Conservation (phyloP, 2,888 invertebrate genomes). For the Lasioglossum oenotherae region DNA sequence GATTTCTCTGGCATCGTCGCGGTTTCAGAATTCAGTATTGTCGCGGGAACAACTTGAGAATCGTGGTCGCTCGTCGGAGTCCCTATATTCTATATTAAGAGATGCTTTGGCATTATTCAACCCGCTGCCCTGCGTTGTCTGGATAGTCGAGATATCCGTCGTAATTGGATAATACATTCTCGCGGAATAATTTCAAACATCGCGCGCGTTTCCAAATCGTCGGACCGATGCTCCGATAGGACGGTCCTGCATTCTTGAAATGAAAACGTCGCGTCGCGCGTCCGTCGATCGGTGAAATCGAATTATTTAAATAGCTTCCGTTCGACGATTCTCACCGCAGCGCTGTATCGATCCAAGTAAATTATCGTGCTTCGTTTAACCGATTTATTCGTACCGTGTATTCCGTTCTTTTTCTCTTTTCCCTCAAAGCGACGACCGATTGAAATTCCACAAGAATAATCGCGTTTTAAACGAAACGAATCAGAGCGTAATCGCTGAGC, state of each 20-base stretch:
- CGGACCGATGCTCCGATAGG: background rate
- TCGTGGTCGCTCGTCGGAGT: background rate
- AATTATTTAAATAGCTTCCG: slow-evolving; percentile 15
- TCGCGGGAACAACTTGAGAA: slow-evolving; percentile 10
- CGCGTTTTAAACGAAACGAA: background rate
- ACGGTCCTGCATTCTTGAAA: background rate
- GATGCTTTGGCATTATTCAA: slow-evolving; percentile 31
- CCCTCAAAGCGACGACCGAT: background rate
- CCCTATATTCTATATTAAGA: slow-evolving; percentile 37
- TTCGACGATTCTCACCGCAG: background rate
- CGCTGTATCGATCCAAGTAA: background rate
- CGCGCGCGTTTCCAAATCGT: slow-evolving; percentile 10
- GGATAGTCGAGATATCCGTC: slow-evolving; percentile 23
- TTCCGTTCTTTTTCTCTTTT: background rate
- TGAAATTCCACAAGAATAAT: background rate
- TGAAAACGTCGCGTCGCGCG: background rate
- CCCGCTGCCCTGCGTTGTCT: background rate
- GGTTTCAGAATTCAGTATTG: slow-evolving; percentile 24
- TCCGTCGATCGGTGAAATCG: slow-evolving; percentile 5
- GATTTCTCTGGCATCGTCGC: slow-evolving; percentile 20
- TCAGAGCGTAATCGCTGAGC: background rate
- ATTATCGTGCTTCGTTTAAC: slow-evolving; percentile 12
- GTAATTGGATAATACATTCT: slow-evolving; percentile 47
- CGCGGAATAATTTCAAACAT: slow-evolving; percentile 34
- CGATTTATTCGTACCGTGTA: background rate